Base-by-base conservation (phyloP, 2,797 vertebrate genomes). In the Decapterus maruadsi region DNA sequence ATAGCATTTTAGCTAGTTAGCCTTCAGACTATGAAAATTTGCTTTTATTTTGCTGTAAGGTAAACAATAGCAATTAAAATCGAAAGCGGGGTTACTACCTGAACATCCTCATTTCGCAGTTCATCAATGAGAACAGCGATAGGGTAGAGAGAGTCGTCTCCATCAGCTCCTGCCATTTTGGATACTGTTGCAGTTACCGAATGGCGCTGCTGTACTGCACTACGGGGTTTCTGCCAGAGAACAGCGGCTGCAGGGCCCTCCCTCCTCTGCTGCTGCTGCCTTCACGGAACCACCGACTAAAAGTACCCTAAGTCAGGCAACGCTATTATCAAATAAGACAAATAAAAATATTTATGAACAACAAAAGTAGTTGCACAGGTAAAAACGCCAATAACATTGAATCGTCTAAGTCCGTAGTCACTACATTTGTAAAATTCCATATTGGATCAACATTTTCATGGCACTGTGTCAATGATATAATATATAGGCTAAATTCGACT, bases 131-230 rank as follows among this genome's bases (percentile, higher is more conserved):
- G 94, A 86, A 97, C 96, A 1, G 96, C 96, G 80, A 97, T 97
- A 46, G 96, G 96, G 87, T 97, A 97, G 13, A 97, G 95, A 73
- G 96, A 97, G 65, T 97, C 96, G 81, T 97, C 96, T 93, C 96
- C 96, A 80, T 96, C 96, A 66, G 96, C 95, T 94, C 95, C 96
- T 81, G 96, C 96, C 96, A 96, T 97, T 95, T 95, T 95, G 91
- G 90, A 92, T 79, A 72, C 63, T 87, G 68, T 78, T 85, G 77
- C 72, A 80, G 81, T 87, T 88, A 72, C 13, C 66, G 91, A 93
- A 94, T 93, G 90, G 94, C 89, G 91, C 83, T 91, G 81, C 82
- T 72, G 79, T 81, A 81, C 80, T 72, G 79, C 69, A 74, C 89
- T 94, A 94, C 91, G 93, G 95, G 95, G 93, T 94, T 94, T 94